Evolutionary conservation across 2,113 vertebrate genomes (phyloP).

Genomic region (Scolopax mira): DNA sequence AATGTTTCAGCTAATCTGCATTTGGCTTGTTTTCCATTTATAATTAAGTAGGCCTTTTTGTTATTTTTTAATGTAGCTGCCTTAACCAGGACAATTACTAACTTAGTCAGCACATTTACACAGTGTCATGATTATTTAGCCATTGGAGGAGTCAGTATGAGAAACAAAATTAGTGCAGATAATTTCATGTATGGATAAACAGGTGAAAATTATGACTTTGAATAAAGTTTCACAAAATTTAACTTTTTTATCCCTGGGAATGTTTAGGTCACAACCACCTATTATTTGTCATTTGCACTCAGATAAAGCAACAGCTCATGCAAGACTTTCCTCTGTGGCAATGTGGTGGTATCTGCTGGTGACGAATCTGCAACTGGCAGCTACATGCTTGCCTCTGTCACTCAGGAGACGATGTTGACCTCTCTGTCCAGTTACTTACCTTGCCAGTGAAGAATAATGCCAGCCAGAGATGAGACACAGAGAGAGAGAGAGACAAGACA

Average conservation of each 20-base stretch:
- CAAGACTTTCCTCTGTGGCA: background rate
- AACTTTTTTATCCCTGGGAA: background rate
- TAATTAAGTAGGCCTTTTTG: background rate
- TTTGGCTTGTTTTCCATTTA: slow-evolving; percentile 4
- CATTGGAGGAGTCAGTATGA: background rate
- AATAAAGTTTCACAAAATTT: background rate
- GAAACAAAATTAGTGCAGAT: background rate
- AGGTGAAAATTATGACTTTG: background rate
- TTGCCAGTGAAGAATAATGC: background rate
- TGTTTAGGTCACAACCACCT: background rate
- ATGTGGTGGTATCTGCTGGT: background rate
- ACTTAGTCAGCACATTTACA: background rate
- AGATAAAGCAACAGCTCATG: background rate
- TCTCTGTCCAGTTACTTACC: background rate
- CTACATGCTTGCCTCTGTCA: background rate
- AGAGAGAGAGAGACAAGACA: background rate
- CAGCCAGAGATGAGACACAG: background rate
- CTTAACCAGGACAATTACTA: background rate
- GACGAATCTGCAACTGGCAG: background rate
- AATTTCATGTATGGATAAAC: background rate
- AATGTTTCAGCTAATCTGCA: background rate
- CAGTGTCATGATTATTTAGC: background rate
- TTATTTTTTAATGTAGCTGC: background rate
- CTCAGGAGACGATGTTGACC: background rate
- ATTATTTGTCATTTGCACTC: background rate